Evolutionary conservation across 2,113 vertebrate genomes (phyloP).

Genomic region (Apus apus): DNA sequence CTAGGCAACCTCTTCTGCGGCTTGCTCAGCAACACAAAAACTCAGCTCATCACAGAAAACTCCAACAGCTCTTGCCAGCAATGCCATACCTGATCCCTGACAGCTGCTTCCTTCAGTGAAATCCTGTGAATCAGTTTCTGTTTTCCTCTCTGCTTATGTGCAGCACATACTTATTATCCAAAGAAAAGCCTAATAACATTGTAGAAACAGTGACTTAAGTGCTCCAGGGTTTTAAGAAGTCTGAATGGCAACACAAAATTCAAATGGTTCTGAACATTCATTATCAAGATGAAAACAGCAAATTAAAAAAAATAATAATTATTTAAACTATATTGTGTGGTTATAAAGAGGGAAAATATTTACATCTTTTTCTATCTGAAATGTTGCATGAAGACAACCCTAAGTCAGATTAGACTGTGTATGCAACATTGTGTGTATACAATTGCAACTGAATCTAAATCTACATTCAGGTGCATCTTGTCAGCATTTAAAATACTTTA

Average conservation of each 20-base stretch:
- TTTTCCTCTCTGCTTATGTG: background rate
- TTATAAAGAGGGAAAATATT: background rate
- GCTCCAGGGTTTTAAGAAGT: background rate
- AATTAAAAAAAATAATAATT: background rate
- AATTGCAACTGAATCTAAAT: background rate
- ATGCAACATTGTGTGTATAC: background rate
- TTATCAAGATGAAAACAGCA: background rate
- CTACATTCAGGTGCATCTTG: background rate
- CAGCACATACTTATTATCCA: background rate
- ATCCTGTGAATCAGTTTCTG: background rate
- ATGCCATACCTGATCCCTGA: background rate
- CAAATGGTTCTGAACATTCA: background rate
- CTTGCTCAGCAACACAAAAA: background rate
- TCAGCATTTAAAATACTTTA: background rate
- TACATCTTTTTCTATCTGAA: background rate
- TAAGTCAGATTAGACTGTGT: background rate
- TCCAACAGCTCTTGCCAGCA: background rate
- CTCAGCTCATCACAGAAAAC: background rate
- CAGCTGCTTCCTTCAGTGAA: background rate
- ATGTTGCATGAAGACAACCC: background rate
- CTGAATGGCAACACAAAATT: background rate
- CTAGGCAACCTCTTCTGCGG: background rate
- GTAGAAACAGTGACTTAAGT: background rate
- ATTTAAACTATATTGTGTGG: background rate
- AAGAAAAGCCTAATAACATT: background rate